Percentiles rank a stretch among this genome's conserved stretches.
Evolutionary conservation across 2,888 invertebrate genomes (phyloP).

Genomic region (Lobophora halterata): DNA sequence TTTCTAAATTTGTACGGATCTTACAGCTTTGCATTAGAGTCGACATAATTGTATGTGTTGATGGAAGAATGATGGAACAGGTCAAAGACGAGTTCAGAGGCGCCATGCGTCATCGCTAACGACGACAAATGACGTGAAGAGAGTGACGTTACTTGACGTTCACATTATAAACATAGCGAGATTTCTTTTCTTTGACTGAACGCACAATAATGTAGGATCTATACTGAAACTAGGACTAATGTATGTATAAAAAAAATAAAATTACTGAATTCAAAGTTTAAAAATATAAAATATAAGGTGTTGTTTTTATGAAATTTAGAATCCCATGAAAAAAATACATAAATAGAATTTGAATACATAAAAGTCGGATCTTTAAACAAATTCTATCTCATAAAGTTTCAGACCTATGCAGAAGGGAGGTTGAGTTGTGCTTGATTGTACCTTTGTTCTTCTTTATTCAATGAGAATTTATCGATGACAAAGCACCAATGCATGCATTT

Average conservation of each 20-base stretch:
- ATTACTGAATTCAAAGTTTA: too few species aligned
- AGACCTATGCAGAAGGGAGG: too few species aligned
- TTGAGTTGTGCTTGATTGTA: constrained; percentile 15
- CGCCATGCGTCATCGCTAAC: constrained; percentile 78
- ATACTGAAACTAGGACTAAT: not conserved
- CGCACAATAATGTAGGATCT: not conserved
- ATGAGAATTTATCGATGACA: constrained; percentile 30
- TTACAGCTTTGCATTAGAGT: constrained; percentile 14
- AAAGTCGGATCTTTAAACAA: too few species aligned
- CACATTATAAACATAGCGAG: constrained; percentile 8
- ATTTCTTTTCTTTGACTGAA: not conserved
- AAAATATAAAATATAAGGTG: too few species aligned
- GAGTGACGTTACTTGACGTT: constrained; percentile 42
- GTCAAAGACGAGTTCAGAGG: constrained; percentile 67
- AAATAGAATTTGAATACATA: too few species aligned
- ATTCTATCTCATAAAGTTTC: too few species aligned
- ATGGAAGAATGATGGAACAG: constrained; percentile 72
- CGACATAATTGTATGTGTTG: constrained; percentile 41
- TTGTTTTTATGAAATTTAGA: too few species aligned
- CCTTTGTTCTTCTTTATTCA: constrained; percentile 17
- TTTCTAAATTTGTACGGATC: constrained; percentile 11
- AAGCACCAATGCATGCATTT: constrained; percentile 28
- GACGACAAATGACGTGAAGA: constrained; percentile 77
- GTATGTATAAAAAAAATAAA: too few species aligned
- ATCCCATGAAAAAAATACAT: too few species aligned